A percentile compares a stretch with the other conserved stretches of the same genome.
Evolutionary conservation across 2,113 vertebrate genomes (phyloP).

Genomic region (Aythya baeri): DNA sequence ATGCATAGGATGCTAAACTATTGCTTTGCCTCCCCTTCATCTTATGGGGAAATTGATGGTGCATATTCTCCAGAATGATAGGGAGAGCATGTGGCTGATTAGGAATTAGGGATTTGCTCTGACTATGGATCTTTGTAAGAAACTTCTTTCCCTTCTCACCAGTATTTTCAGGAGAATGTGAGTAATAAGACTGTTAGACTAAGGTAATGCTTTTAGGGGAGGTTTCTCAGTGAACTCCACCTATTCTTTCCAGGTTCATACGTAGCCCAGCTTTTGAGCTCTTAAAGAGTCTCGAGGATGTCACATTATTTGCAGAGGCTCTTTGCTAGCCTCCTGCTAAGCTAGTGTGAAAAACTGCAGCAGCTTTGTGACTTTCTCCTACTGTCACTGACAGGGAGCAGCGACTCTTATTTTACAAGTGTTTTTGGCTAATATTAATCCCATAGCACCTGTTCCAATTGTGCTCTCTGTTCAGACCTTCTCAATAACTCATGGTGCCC

Average conservation of each 20-base stretch:
- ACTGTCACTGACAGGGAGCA: not conserved
- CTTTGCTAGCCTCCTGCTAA: not conserved
- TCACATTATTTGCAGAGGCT: not conserved
- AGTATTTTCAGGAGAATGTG: not conserved
- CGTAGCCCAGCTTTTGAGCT: not conserved
- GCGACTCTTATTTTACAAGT: not conserved
- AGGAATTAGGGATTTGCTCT: conserved; percentile 21
- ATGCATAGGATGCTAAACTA: conserved; percentile 39
- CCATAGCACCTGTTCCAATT: not conserved
- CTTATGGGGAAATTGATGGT: conserved; percentile 44
- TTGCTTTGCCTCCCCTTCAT: conserved; percentile 47
- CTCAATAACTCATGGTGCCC: not conserved
- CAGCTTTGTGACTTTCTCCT: not conserved
- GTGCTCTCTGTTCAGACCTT: not conserved
- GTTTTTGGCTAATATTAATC: not conserved
- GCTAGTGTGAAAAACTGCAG: not conserved
- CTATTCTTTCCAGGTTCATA: not conserved
- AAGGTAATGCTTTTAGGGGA: not conserved
- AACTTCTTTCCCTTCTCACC: not conserved
- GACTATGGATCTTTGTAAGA: conserved; percentile 26
- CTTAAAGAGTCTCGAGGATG: not conserved
- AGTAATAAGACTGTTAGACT: not conserved
- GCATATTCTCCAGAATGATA: conserved; percentile 4
- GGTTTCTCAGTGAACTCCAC: not conserved
- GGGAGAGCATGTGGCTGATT: conserved; percentile 47